Percentiles rank a stretch among this genome's conserved stretches.
These are phyloP conservation scores for Myripristis jacobus DNA, from an alignment of 2,797 vertebrate genomes.

Conservation along the genomic window DNA sequence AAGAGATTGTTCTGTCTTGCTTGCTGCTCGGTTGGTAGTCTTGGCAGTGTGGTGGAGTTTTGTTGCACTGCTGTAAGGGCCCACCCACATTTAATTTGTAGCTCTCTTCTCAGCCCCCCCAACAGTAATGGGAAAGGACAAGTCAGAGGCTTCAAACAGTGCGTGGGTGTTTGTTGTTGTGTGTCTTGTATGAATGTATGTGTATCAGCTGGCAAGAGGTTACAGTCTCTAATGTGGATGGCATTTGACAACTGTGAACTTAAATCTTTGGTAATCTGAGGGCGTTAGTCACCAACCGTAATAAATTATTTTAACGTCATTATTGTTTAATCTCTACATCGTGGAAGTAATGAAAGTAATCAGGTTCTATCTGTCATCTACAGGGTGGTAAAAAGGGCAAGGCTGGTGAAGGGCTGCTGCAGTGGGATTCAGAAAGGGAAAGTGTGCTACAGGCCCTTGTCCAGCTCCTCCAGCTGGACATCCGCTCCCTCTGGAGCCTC, in stretches of 20 bases:
- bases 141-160: slow-evolving; percentile 62
- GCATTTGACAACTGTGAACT: slow-evolving; percentile 67
- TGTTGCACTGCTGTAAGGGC: slow-evolving; percentile 90
- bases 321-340: background rate
- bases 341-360: background rate
- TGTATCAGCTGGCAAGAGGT: slow-evolving; percentile 62
- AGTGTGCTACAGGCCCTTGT: slow-evolving; percentile 85
- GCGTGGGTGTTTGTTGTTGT: slow-evolving; percentile 46
- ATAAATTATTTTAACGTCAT: background rate
- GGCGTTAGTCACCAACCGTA: slow-evolving; percentile 44
- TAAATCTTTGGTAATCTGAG: slow-evolving; percentile 84
- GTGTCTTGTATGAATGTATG: slow-evolving; percentile 53
- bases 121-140: slow-evolving; percentile 56
- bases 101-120: slow-evolving; percentile 37
- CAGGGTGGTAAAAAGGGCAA: slow-evolving; percentile 92
- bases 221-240: slow-evolving; percentile 42
- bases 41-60: slow-evolving; percentile 87
- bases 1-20: slow-evolving; percentile 66
- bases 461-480: slow-evolving; percentile 93
- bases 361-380: slow-evolving; percentile 1
- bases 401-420: slow-evolving; percentile 74
- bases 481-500: slow-evolving; percentile 90
- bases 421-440: slow-evolving; percentile 92
- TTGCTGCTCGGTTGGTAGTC: slow-evolving; percentile 88
- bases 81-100: slow-evolving; percentile 83